A percentile compares a stretch with the other conserved stretches of the same genome.
Conservation (phyloP, 2,888 invertebrate genomes). For the Sinodicranocentrus sp. region DNA sequence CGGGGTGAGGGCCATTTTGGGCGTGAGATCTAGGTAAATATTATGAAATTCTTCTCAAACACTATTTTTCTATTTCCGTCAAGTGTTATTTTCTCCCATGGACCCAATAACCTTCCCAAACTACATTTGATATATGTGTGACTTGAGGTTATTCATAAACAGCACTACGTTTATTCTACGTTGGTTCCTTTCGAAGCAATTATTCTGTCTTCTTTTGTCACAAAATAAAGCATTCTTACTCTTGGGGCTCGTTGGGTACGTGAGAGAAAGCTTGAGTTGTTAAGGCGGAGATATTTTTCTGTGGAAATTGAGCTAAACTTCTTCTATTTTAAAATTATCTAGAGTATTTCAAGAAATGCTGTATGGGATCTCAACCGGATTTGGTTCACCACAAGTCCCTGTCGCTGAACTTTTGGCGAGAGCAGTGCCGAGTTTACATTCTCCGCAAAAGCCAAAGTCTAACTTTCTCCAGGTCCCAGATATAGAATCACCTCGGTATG, state of each 20-base stretch:
- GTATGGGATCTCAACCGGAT: conserved; percentile 95
- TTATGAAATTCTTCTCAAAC: too few species aligned
- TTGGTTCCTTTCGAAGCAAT: too few species aligned
- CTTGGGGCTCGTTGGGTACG: too few species aligned
- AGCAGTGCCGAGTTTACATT: conserved; percentile 91
- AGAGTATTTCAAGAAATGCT: conserved; percentile 96
- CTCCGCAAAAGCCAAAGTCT: conserved; percentile 92
- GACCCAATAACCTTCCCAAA: too few species aligned
- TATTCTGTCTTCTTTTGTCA: too few species aligned
- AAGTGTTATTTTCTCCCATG: too few species aligned
- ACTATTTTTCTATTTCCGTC: too few species aligned
- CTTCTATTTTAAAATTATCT: too few species aligned
- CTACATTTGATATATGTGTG: too few species aligned
- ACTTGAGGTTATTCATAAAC: too few species aligned
- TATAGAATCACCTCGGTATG: conserved; percentile 87
- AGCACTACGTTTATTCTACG: too few species aligned
- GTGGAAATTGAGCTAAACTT: conserved; percentile 32
- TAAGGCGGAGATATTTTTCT: conserved; percentile 39
- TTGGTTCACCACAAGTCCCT: conserved; percentile 95
- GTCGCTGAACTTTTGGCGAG: conserved; percentile 92
- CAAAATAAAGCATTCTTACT: too few species aligned
- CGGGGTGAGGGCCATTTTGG: conserved; percentile 93
- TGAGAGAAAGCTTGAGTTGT: conserved; percentile 5
- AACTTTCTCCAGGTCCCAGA: conserved; percentile 94
- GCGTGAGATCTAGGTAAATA: conserved; percentile 94